Conservation (phyloP, 2,797 vertebrate genomes). For the Harpagifer antarcticus region DNA sequence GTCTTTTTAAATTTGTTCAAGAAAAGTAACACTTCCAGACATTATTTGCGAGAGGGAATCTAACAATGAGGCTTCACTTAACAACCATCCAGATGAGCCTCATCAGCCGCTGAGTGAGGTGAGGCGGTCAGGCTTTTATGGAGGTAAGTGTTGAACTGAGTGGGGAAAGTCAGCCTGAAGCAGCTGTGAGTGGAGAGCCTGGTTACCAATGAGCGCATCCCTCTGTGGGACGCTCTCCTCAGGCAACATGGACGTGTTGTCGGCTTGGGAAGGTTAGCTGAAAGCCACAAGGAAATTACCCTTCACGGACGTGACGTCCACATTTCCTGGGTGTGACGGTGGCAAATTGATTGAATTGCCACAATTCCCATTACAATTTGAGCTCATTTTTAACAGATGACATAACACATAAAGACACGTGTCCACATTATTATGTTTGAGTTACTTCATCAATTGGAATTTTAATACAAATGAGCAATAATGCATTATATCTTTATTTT, state of each 20-base stretch:
- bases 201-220: conserved; percentile 50
- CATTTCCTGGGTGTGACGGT: conserved; percentile 39
- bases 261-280: conserved; percentile 33
- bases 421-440: conserved; percentile 23
- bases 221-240: conserved; percentile 46
- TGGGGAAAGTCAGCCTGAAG: conserved; percentile 28
- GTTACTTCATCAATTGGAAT: neutral
- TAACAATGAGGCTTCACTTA: neutral
- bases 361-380: conserved; percentile 27
- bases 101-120: conserved; percentile 24
- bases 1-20: conserved; percentile 3
- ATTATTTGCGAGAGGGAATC: conserved; percentile 7
- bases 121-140: conserved; percentile 29
- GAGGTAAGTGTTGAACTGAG: conserved; percentile 34
- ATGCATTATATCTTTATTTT: neutral
- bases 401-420: conserved; percentile 9
- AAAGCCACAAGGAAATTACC: conserved; percentile 59
- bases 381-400: conserved; percentile 34
- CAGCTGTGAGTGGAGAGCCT: conserved; percentile 45
- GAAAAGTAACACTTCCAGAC: neutral
- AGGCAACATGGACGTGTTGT: conserved; percentile 32
- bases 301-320: conserved; percentile 57
- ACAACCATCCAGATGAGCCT: conserved; percentile 11
- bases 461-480: neutral
- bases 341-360: conserved; percentile 42